Evolutionary conservation across 64 coral and sea anemone genomes (phyloP).

Genomic region (Porites lutea): DNA sequence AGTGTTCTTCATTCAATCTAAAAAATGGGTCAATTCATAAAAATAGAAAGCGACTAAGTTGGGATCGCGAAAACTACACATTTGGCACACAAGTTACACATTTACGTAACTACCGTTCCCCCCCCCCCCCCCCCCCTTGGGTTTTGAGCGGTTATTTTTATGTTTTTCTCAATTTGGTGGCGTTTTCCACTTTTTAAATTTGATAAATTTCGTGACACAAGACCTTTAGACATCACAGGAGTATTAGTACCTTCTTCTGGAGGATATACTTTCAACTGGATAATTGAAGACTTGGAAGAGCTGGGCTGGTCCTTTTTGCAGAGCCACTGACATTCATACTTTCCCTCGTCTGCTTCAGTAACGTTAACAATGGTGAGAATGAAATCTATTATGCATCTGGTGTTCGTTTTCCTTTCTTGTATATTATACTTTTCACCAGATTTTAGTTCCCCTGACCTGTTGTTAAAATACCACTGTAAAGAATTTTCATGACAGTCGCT

Average conservation of each 20-base stretch:
- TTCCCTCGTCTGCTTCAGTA: neutral
- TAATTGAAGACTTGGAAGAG: neutral
- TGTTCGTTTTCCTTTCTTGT: neutral
- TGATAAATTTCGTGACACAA: no score
- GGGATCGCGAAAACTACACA: no score
- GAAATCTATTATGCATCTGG: slow-evolving; percentile 2
- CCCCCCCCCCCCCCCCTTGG: no score
- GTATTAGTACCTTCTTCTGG: neutral
- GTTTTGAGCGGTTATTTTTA: no score
- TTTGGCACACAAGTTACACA: no score
- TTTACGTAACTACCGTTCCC: no score
- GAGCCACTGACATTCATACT: neutral
- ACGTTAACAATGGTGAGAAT: slow-evolving; percentile 2
- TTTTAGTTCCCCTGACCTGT: neutral
- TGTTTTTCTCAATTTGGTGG: no score
- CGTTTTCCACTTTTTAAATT: no score
- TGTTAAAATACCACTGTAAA: neutral
- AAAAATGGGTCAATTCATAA: no score
- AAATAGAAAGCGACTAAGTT: no score
- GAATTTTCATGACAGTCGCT: neutral
- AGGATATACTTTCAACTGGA: neutral
- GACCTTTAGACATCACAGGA: no score
- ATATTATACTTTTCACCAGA: neutral
- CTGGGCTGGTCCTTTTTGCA: neutral
- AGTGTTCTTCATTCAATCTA: no score